Evolutionary conservation across 2,113 vertebrate genomes (phyloP).

Genomic region (Clarias gariepinus): DNA sequence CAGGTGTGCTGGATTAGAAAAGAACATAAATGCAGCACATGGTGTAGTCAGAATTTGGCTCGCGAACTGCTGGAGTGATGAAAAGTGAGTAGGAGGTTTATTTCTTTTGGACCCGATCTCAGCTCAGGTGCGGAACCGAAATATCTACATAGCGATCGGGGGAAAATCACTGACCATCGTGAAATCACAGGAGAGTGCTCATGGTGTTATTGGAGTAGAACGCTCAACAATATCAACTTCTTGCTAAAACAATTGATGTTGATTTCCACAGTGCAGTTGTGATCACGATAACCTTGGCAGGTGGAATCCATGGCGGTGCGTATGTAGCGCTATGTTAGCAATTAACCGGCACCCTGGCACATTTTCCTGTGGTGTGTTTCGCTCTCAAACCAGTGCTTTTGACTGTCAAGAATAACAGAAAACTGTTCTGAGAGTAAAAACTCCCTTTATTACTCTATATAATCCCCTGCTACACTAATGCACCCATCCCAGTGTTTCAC

Average conservation of each 20-base stretch:
- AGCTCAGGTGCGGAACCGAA: neutral
- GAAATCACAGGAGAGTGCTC: neutral
- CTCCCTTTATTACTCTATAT: no score
- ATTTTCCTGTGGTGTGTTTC: neutral
- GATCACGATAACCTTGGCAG: neutral
- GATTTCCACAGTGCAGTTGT: neutral
- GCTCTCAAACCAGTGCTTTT: no score
- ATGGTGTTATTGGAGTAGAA: neutral
- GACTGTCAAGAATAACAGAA: no score
- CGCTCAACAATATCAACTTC: neutral
- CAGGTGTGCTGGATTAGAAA: conserved; percentile 15
- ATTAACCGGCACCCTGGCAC: neutral
- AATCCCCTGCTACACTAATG: no score
- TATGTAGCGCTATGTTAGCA: neutral
- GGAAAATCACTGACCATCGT: neutral
- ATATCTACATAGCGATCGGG: neutral
- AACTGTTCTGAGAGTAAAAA: no score
- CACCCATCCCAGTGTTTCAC: no score
- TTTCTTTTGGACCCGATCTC: conserved; percentile 13
- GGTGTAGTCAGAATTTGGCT: neutral
- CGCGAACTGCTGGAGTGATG: neutral
- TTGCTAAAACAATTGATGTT: neutral
- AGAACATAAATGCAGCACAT: neutral
- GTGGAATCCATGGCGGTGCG: neutral
- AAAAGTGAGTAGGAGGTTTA: conserved; percentile 13